These are phyloP conservation scores for Pogonocichla stellata DNA, from an alignment of 2,113 vertebrate species.

Conservation along the genomic window DNA sequence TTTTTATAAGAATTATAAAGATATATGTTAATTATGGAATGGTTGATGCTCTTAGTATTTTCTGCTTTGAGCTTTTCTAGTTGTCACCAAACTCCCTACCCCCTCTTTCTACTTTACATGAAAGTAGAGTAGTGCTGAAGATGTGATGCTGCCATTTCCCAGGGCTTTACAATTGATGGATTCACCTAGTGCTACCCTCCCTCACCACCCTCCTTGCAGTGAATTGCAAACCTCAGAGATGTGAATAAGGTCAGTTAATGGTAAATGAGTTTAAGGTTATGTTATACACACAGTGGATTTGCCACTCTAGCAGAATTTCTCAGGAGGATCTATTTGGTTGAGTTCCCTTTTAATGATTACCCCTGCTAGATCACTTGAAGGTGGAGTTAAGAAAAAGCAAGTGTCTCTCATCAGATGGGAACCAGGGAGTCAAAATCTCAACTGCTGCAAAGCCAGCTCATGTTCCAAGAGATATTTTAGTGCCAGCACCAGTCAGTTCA, in stretches of 20 bases:
- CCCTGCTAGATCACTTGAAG: constrained; percentile 41
- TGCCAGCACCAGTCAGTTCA: constrained; percentile 41
- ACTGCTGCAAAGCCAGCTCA: constrained; percentile 26
- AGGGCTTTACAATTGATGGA: constrained; percentile 40
- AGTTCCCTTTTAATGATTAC: constrained; percentile 59
- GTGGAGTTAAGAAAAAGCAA: constrained; percentile 42
- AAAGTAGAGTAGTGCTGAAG: constrained; percentile 32
- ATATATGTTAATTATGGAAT: background rate
- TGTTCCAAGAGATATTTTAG: constrained; percentile 32
- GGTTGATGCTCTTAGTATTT: background rate
- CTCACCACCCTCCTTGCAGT: constrained; percentile 8
- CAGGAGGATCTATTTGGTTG: constrained; percentile 50
- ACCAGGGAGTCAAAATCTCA: constrained; percentile 40
- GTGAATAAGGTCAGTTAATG: constrained; percentile 59
- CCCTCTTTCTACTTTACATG: constrained; percentile 6
- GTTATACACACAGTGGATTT: constrained; percentile 49
- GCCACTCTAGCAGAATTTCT: constrained; percentile 41
- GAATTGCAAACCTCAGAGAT: constrained; percentile 47
- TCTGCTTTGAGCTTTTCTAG: background rate
- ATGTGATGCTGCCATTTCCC: constrained; percentile 34
- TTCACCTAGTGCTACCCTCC: background rate
- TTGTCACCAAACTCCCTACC: background rate
- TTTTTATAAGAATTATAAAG: background rate
- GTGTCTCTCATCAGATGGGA: constrained; percentile 1
- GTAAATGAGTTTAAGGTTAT: constrained; percentile 60